These are phyloP conservation scores for Sebastes hubbsi DNA, from an alignment of 2,797 vertebrate genomes.

Conservation along the genomic window DNA sequence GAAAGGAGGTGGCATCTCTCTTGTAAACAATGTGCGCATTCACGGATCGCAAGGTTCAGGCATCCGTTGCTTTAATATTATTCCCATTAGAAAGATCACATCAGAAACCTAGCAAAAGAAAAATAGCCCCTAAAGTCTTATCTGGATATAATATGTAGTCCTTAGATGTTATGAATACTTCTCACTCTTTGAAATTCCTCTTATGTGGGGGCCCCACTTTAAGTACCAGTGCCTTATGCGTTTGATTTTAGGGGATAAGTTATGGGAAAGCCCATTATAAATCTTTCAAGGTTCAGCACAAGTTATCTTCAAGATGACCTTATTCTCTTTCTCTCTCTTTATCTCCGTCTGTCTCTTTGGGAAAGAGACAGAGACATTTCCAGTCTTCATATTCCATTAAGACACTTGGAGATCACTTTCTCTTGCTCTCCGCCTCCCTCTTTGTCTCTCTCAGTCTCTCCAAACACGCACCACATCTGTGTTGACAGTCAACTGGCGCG, in stretches of 20 bases:
- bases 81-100: neutral
- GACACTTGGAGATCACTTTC: slow-evolving; percentile 40
- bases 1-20: slow-evolving; percentile 1
- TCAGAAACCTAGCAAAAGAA: neutral
- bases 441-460: slow-evolving; percentile 51
- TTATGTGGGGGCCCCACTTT: neutral
- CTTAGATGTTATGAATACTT: neutral
- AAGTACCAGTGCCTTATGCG: slow-evolving; percentile 2
- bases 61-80: neutral
- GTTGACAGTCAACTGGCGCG: slow-evolving; percentile 66
- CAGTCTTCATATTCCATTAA: slow-evolving; percentile 37
- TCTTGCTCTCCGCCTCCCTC: slow-evolving; percentile 28
- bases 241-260: neutral
- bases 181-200: neutral
- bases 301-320: slow-evolving; percentile 12
- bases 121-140: neutral
- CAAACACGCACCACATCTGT: slow-evolving; percentile 65
- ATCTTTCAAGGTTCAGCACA: neutral
- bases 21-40: neutral
- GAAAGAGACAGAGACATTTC: slow-evolving; percentile 31
- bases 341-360: neutral
- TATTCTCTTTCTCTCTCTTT: slow-evolving; percentile 6
- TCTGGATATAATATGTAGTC: neutral
- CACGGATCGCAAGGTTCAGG: neutral
- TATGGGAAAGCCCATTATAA: slow-evolving; percentile 13